A percentile compares a stretch with the other conserved stretches of the same genome.
phyloP scores from a whole-genome alignment of 2,888 invertebrate genomes.

The Pachycephus smyrnensis region DNA sequence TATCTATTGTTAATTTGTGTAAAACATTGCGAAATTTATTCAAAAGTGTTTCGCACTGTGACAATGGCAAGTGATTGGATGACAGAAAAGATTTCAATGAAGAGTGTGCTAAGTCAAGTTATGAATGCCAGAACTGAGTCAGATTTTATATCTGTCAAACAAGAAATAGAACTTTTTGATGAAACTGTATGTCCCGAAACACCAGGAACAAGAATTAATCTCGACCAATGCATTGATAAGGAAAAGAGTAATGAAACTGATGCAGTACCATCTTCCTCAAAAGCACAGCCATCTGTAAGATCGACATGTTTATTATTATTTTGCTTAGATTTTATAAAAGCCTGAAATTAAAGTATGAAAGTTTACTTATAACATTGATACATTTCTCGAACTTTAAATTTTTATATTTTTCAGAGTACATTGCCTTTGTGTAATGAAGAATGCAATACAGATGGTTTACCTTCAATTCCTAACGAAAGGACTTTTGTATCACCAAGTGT shows the following conservation, averaged over 20 bases:
- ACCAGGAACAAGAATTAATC: not conserved
- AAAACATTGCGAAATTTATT: not conserved
- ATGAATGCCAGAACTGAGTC: slow-evolving; percentile 1
- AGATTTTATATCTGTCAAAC: slow-evolving; percentile 17
- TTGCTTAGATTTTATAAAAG: not conserved
- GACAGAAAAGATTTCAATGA: not conserved
- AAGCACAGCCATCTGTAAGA: not conserved
- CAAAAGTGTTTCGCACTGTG: not conserved
- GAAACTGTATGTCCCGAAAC: slow-evolving; percentile 2
- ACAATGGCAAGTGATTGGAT: not conserved
- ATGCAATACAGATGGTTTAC: not conserved
- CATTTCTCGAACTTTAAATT: not conserved
- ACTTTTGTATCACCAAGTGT: not conserved
- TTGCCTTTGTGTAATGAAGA: not conserved
- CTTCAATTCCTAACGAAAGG: not conserved
- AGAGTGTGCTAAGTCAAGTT: not conserved
- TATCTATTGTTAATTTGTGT: not conserved
- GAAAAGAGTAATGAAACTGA: slow-evolving; percentile 7
- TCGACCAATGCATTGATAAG: not conserved
- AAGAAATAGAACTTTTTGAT: slow-evolving; percentile 13
- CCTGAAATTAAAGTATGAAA: not conserved
- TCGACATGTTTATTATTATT: not conserved
- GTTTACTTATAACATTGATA: not conserved
- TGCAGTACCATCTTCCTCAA: not conserved
- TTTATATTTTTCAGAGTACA: not conserved